Evolutionary conservation across 2,888 invertebrate species (phyloP), one percentile per base, ranked within the genome.

Genomic region (Luperina testacea): DNA sequence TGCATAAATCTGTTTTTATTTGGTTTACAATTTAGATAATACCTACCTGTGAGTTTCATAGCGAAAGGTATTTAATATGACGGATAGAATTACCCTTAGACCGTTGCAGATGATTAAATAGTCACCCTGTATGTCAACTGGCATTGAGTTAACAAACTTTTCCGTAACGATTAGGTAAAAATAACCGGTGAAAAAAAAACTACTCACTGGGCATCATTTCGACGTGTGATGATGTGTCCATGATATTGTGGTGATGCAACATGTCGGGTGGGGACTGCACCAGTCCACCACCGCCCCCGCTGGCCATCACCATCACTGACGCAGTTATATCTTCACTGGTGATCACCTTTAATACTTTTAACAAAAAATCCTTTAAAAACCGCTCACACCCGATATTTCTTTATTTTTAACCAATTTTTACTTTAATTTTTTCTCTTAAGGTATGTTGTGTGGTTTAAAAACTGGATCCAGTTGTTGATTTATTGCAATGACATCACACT

Each of bases 181-280:
- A 27, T 61, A 9, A 1, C 17, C 0, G 9, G 15, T 57, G n/a
- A n/a, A 57, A 74, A 8, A 57, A 27, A 27, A 24, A 61, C 7
- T 57, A 96, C 96, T 96, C 84, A 97, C 97, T 97, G 61, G 97
- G 97, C 97, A 97, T 96, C 94, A 97, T 97, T 90, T 97, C 97
- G 57, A 97, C 97, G 87, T 96, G 97, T 64, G 96, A 96, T 32
- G 97, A 96, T 27, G 96, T 96, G 89, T 96, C 96, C 96, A 96
- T 96, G 89, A 97, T 96, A 90, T 93, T 95, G 92, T 96, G 96
- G 83, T 96, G 96, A 92, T 96, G 97, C 92, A 97, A 92, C 97
- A 97, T 96, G 83, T 96, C 97, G 78, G 97, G 96, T 95, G 97
- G 97, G 96, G 97, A 96, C 96, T 97, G 96, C 87, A 97, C 96